Evolutionary conservation across 2,888 invertebrate genomes (phyloP).

Genomic region (Eristalis tenax): DNA sequence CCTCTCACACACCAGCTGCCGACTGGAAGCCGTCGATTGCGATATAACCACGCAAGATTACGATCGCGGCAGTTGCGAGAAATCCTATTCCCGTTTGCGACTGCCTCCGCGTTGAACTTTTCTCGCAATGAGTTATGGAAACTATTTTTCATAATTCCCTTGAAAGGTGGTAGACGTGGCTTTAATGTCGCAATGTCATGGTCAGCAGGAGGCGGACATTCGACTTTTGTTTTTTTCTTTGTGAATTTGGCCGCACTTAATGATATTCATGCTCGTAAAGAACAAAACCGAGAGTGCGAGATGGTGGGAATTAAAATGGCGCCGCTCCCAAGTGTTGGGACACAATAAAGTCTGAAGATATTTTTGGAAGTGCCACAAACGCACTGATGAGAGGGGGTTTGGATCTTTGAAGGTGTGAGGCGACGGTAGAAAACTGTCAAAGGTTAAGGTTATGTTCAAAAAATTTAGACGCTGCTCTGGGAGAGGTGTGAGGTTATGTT

Average conservation of each 20-base stretch:
- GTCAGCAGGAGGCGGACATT: conserved; percentile 12
- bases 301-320: not conserved
- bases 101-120: not conserved
- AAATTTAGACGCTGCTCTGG: too few relatives aligned
- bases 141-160: conserved; percentile 39
- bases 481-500: too few relatives aligned
- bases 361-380: not conserved
- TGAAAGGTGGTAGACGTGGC: not conserved
- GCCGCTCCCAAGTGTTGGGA: not conserved
- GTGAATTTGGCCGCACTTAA: not conserved
- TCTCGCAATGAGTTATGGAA: not conserved
- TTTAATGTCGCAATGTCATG: conserved; percentile 57
- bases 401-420: too few relatives aligned
- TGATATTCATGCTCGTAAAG: not conserved
- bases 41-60: conserved; percentile 11
- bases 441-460: too few relatives aligned
- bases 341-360: not conserved
- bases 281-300: not conserved
- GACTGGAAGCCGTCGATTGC: not conserved
- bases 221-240: not conserved
- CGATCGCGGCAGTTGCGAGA: conserved; percentile 26
- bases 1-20: not conserved
- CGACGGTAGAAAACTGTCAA: too few relatives aligned
- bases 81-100: conserved; percentile 30
- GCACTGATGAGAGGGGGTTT: too few relatives aligned